Evolutionary conservation across 2,888 invertebrate genomes (phyloP), one percentile per base, ranked within the genome.

Genomic region (Nomada flava): DNA sequence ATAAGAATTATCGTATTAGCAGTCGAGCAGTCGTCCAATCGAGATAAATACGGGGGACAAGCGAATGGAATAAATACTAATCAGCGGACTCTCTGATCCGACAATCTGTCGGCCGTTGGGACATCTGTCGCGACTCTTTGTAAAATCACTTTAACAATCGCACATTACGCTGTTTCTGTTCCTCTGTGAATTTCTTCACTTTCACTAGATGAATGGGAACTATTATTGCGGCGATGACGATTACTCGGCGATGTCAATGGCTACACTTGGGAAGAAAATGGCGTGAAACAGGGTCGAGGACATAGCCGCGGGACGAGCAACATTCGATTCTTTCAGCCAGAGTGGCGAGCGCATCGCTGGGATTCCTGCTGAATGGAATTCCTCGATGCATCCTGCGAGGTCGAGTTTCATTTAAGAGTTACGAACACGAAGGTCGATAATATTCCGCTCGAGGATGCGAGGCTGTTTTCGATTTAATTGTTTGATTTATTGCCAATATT

Each of bases 221-320:
- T 20, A 11, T 20, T 23, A 11, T 57, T 11, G 26, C 3, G 7
- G 10, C 26, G 23, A 5, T 9, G 11, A 42, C 20, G 29, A 55
- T 42, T 42, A 7, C 20, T 53, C 11, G n/a, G 5, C 36, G 52
- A 64, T 20, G n/a, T 42, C 36, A 44, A 50, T 15, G 50, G 18
- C 15, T 47, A 2, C 26, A 26, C 13, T n/a, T n/a, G 60, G 0
- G 15, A 47, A 29, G 15, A 60, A 59, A 47, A 59, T 69, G 62
- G 26, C 50, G 63, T n/a, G 59, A 77, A 92, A 92, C 84, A 87
- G 87, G 90, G 91, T 92, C 92, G 92, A 91, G 91, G 92, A 90
- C 90, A 89, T 74, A 73, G 88, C 88, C 85, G 81, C 87, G 64
- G 87, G 89, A 90, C 89, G 88, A 89, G 87, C 60, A 15, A 11